phyloP scores from a whole-genome alignment of 2,797 vertebrate genomes.

The Melanotaenia boesemani region DNA sequence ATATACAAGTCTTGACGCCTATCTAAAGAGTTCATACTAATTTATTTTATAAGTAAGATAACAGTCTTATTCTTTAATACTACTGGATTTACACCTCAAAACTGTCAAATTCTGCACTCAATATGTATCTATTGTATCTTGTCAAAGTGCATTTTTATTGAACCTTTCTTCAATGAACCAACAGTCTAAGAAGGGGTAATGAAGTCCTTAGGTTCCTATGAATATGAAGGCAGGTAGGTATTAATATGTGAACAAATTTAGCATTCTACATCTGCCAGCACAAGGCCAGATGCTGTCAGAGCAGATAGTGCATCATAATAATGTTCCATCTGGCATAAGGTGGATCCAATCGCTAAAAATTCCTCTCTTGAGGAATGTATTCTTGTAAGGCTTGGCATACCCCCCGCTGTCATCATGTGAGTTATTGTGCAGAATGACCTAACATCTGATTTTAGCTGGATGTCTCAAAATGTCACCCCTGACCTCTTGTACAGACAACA shows the following conservation, averaged over 20 bases:
- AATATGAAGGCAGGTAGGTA: conserved; percentile 61
- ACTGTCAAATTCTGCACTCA: conserved; percentile 6
- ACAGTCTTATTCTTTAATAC: conserved; percentile 24
- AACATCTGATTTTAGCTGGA: conserved; percentile 69
- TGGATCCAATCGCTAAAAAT: conserved; percentile 70
- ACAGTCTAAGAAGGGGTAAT: conserved; percentile 39
- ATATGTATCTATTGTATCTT: conserved; percentile 24
- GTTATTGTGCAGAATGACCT: conserved; percentile 62
- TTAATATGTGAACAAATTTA: conserved; percentile 56
- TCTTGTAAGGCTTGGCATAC: conserved; percentile 64
- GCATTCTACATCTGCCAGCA: conserved; percentile 58
- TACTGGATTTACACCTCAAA: conserved; percentile 28
- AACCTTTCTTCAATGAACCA: conserved; percentile 17
- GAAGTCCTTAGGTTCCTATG: conserved; percentile 44
- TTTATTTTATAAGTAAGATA: conserved; percentile 35
- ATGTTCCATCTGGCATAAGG: conserved; percentile 74
- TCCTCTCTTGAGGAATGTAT: conserved; percentile 72
- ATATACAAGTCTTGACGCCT: conserved; percentile 47
- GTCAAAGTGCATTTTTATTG: conserved; percentile 32
- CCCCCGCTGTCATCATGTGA: conserved; percentile 68
- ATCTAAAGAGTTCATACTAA: conserved; percentile 27
- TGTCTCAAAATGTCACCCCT: conserved; percentile 74
- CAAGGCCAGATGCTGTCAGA: conserved; percentile 66
- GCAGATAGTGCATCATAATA: conserved; percentile 73
- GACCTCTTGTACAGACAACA: conserved; percentile 72